Evolutionary conservation across 2,888 invertebrate species (phyloP).

Genomic region (Heliothis peltigera): DNA sequence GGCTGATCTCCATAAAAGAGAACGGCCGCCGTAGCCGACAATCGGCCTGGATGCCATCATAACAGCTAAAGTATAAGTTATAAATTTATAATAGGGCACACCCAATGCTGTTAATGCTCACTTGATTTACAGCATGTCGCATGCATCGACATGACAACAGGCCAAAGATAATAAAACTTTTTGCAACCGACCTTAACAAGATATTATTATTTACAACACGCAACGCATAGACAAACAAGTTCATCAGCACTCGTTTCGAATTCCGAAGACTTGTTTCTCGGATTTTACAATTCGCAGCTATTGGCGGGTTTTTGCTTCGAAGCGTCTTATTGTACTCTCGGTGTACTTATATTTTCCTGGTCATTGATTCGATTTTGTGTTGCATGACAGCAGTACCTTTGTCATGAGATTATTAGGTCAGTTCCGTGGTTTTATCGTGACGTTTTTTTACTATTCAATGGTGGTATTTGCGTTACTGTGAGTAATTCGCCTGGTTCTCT

Average conservation of each 20-base stretch:
- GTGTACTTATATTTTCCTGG: conserved; percentile 12
- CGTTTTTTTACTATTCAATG: neutral
- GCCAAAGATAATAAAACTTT: too few species aligned
- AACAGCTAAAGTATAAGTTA: too few species aligned
- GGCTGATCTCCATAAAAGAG: too few species aligned
- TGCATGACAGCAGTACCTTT: neutral
- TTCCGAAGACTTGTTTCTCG: conserved; percentile 15
- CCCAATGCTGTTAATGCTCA: too few species aligned
- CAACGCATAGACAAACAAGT: conserved; percentile 8
- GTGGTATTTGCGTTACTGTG: neutral
- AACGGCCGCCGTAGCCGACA: too few species aligned
- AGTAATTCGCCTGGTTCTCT: too few species aligned
- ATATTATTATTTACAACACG: conserved; percentile 1
- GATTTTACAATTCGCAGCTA: conserved; percentile 20
- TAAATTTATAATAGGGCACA: too few species aligned
- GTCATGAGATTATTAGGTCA: neutral
- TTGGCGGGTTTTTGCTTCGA: conserved; percentile 15
- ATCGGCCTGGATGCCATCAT: too few species aligned
- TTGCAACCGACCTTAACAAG: neutral
- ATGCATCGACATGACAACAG: neutral
- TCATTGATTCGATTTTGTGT: neutral
- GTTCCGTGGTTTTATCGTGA: neutral
- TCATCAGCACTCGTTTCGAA: conserved; percentile 11
- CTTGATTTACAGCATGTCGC: neutral
- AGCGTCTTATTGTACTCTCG: neutral